Evolutionary conservation across 92 coral and sea anemone genomes (phyloP).

Genomic region (Parazoanthus darwini): DNA sequence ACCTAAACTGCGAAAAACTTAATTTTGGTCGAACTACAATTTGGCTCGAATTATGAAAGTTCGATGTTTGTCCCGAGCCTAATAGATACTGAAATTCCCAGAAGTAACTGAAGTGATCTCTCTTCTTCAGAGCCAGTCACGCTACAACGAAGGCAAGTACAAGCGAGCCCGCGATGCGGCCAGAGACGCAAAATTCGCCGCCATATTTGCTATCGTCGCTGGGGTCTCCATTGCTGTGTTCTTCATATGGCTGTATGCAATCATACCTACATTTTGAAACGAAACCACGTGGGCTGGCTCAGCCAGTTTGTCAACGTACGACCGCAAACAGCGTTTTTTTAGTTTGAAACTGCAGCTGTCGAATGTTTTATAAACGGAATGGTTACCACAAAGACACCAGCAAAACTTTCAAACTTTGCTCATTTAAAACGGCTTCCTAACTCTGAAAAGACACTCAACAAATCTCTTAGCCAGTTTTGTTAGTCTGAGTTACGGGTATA

Average conservation of each 20-base stretch:
- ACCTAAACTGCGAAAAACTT: too few relatives aligned
- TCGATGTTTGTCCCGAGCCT: background rate
- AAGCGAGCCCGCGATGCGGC: constrained; percentile 28
- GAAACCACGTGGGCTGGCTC: background rate
- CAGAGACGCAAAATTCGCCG: constrained; percentile 30
- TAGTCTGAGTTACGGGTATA: too few relatives aligned
- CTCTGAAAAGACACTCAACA: background rate
- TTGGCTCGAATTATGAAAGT: too few relatives aligned
- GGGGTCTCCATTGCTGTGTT: background rate
- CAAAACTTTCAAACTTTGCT: too few relatives aligned
- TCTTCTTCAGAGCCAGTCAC: background rate
- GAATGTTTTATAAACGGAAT: background rate
- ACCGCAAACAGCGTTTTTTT: background rate
- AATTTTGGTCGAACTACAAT: too few relatives aligned
- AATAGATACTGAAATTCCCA: background rate
- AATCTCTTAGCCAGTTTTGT: too few relatives aligned
- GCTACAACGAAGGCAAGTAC: constrained; percentile 8
- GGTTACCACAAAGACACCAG: background rate
- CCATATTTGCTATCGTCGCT: background rate
- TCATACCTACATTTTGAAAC: background rate
- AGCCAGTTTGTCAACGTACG: too few relatives aligned
- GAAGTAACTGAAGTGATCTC: background rate
- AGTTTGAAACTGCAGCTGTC: background rate
- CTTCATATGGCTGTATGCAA: constrained; percentile 31
- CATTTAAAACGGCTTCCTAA: background rate